Evolutionary conservation across 2,888 invertebrate genomes (phyloP), one percentile per base, ranked within the genome.

Genomic region (Rhagonycha lutea): DNA sequence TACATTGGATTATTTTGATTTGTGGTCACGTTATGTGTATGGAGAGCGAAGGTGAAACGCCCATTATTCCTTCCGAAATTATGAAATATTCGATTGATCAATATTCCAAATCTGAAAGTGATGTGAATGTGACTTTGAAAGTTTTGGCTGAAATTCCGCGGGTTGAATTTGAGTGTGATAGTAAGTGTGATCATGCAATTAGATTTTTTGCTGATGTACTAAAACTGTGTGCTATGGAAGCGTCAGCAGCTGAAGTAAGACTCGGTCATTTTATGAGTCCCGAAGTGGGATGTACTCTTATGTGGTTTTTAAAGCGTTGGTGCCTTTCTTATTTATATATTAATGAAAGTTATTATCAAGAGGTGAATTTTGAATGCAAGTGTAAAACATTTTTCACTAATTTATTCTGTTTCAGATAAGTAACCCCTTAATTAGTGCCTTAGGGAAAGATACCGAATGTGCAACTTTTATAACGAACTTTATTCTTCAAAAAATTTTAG

Each of bases 1-100:
- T 97, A 23, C 96, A 97, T 86, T 98, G 97, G 98, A 90, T 95
- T 28, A 88, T 97, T 26, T 91, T 98, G 83, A 92, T 97, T 71
- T 88, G 91, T 67, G 95, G 95, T 81, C 91, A 92, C 84, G 89
- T 92, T 3, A 85, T 94, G 68, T 91, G 92, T 70, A 91, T 92
- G 88, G 92, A 93, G 77, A 90, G 91, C 73, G 91, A 92, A 62
- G 93, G 93, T 0, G 94, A 94, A 85, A 90, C 90, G 0, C 90
- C 92, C 3, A 87, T 92, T 81, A 92, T 94, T 79, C 94, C 94
- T 0, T 84, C 89, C 0, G 91, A 92, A 85, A 89, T 94, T 62
- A 92, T 92, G 89, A 86, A 88, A 60, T 91, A 91, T 85, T 92
- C 92, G 72, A 89, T 91, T 69, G 85, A 88, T 71, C 90, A 91